Conservation (phyloP, 64 coral and sea anemone genomes). For the Trachythela sp. region DNA sequence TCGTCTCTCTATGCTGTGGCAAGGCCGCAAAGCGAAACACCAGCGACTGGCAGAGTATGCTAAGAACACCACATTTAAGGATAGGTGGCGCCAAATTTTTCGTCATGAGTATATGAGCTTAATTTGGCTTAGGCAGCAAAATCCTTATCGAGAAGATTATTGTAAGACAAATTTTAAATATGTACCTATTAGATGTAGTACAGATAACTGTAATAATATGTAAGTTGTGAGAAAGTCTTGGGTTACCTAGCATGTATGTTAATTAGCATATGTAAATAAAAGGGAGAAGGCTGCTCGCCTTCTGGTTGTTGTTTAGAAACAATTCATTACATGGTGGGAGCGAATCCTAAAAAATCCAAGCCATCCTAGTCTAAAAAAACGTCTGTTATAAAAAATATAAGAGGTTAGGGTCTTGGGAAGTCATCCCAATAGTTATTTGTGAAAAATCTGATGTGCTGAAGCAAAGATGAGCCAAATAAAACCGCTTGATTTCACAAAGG, state of each 20-base stretch:
- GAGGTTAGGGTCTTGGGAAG: not conserved
- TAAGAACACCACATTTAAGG: not conserved
- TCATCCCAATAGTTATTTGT: not conserved
- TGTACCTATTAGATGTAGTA: slow-evolving; percentile 1
- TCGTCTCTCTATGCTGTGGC: too few relatives aligned
- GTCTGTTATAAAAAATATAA: too few relatives aligned
- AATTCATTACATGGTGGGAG: too few relatives aligned
- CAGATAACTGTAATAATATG: not conserved
- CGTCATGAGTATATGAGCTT: not conserved
- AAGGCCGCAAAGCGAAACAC: slow-evolving; percentile 40
- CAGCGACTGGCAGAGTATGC: not conserved
- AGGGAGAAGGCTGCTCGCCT: too few relatives aligned
- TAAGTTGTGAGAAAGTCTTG: too few relatives aligned
- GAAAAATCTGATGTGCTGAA: not conserved
- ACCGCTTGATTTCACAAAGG: not conserved
- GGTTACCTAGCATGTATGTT: too few relatives aligned
- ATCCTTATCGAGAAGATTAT: slow-evolving; percentile 2
- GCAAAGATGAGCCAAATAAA: not conserved
- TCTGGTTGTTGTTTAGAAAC: too few relatives aligned
- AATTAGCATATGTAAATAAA: too few relatives aligned
- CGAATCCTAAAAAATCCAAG: too few relatives aligned
- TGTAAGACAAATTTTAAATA: slow-evolving; percentile 12
- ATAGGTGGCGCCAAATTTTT: not conserved
- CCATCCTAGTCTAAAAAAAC: too few relatives aligned
- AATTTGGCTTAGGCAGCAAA: slow-evolving; percentile 1